These are phyloP conservation scores for Lipotes vexillifer DNA, from an alignment of 2,113 vertebrate genomes.

Conservation along the genomic window DNA sequence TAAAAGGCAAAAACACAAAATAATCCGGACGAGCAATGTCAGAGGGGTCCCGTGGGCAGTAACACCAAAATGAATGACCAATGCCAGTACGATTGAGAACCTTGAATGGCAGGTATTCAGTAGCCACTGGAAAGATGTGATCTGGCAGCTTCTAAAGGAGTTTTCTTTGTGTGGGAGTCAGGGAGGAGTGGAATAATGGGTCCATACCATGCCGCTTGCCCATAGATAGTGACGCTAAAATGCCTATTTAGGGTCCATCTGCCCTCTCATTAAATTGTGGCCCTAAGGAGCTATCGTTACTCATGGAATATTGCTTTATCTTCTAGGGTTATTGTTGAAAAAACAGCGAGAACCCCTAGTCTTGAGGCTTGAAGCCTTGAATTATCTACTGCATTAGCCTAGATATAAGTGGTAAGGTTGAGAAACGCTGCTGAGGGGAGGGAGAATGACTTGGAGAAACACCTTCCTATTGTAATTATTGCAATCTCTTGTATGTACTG, in stretches of 20 bases:
- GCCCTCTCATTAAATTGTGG: neutral
- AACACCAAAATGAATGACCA: neutral
- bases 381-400: neutral
- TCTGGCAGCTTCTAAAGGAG: neutral
- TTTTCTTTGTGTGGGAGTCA: neutral
- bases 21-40: neutral
- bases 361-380: neutral
- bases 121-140: neutral
- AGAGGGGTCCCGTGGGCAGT: neutral
- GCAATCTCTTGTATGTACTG: conserved; percentile 36
- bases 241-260: neutral
- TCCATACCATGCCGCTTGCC: neutral
- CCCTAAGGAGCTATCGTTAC: neutral
- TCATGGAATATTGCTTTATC: neutral
- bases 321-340: neutral
- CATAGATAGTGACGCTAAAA: neutral
- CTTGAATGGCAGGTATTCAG: neutral
- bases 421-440: neutral
- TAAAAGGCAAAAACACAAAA: neutral
- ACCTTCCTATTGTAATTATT: conserved; percentile 35
- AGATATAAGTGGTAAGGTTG: neutral
- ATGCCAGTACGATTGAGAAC: neutral
- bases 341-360: neutral
- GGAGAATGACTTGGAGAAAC: neutral
- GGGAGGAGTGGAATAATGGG: neutral